These are phyloP conservation scores for Verasper variegatus DNA, from an alignment of 2,113 vertebrate genomes.

Conservation along the genomic window DNA sequence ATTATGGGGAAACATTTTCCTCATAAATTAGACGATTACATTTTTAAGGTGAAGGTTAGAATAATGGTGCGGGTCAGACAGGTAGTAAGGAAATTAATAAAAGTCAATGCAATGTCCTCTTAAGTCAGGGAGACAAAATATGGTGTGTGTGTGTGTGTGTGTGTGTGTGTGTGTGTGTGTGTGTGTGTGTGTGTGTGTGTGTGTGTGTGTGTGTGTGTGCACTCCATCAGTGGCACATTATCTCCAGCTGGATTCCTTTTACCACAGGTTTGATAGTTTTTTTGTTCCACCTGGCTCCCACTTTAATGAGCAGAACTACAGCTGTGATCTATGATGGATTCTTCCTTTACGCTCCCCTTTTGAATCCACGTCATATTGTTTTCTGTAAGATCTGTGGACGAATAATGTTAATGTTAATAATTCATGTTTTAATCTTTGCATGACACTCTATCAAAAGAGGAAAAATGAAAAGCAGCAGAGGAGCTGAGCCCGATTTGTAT, in stretches of 20 bases:
- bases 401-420: too few species aligned
- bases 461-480: too few species aligned
- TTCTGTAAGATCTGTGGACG: neutral
- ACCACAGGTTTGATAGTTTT: conserved; percentile 37
- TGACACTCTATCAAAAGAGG: too few species aligned
- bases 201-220: conserved; percentile 7
- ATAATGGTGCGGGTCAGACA: neutral
- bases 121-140: neutral
- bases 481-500: too few species aligned
- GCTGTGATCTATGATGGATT: conserved; percentile 26
- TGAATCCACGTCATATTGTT: neutral
- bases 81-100: neutral
- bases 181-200: conserved; percentile 3
- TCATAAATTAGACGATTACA: neutral
- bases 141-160: neutral
- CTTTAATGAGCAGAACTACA: conserved; percentile 46
- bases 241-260: conserved; percentile 63
- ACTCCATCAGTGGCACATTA: conserved; percentile 23
- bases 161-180: conserved; percentile 17
- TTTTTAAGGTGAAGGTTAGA: neutral
- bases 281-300: conserved; percentile 45
- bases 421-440: too few species aligned
- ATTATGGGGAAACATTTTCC: neutral
- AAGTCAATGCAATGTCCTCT: conserved; percentile 4
- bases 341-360: neutral